Percentiles rank a stretch among this genome's conserved stretches.
phyloP scores from a whole-genome alignment of 2,888 invertebrate species.

The Pocota personata region DNA sequence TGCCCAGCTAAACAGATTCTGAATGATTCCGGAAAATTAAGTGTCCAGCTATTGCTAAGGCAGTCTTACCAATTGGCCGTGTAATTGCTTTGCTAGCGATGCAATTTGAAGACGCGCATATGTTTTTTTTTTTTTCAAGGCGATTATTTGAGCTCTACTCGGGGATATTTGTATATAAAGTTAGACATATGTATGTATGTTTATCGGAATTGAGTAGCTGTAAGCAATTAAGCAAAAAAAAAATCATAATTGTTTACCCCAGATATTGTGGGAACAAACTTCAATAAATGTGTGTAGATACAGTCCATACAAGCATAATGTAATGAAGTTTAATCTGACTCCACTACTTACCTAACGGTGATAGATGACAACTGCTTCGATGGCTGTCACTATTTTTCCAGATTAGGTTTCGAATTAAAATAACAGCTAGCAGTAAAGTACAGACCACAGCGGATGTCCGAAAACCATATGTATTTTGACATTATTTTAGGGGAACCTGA shows the following conservation, averaged over 20 bases:
- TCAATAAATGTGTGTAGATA: too few species aligned
- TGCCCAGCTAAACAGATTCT: conserved; percentile 60
- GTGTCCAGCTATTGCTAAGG: background rate
- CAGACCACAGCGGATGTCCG: too few species aligned
- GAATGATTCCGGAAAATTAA: conserved; percentile 68
- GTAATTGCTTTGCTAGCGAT: conserved; percentile 56
- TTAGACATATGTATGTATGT: conserved; percentile 7
- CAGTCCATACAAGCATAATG: too few species aligned
- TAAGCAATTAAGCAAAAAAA: conserved; percentile 14
- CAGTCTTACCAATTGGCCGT: conserved; percentile 47
- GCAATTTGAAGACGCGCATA: conserved; percentile 43
- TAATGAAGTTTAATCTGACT: too few species aligned
- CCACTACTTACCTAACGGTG: too few species aligned
- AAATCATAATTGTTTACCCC: background rate
- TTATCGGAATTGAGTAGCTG: background rate
- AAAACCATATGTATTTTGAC: too few species aligned
- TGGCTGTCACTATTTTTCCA: too few species aligned
- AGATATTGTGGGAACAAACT: too few species aligned
- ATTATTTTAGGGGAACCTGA: too few species aligned
- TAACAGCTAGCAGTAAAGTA: too few species aligned
- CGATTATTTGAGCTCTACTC: conserved; percentile 15
- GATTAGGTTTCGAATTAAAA: too few species aligned
- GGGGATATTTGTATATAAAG: background rate
- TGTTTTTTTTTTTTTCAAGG: conserved; percentile 4
- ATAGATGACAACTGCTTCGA: too few species aligned